Evolutionary conservation across 2,113 vertebrate species (phyloP).

Genomic region (Sceloporus undulatus): DNA sequence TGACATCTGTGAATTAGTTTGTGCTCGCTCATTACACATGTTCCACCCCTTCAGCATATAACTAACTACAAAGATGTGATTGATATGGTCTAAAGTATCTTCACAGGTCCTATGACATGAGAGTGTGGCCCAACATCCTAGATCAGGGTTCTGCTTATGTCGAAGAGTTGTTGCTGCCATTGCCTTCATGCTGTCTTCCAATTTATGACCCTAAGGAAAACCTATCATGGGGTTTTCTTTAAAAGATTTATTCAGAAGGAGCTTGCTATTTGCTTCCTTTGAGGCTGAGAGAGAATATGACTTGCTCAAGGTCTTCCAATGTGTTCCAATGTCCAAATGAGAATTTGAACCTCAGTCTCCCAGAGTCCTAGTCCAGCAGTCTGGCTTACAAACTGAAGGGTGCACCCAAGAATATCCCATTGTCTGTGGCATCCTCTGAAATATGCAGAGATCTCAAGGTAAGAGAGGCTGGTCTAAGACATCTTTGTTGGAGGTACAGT

Average conservation of each 20-base stretch:
- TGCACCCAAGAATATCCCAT: background rate
- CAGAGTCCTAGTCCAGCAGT: no score
- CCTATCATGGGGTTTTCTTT: no score
- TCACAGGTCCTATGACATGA: background rate
- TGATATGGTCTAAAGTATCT: background rate
- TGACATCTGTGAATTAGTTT: no score
- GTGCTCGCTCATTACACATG: background rate
- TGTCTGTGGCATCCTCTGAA: background rate
- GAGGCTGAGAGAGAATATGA: no score
- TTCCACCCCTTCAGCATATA: background rate
- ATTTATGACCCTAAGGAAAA: no score
- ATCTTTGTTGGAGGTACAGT: background rate
- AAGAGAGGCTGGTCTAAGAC: background rate
- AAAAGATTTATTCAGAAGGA: no score
- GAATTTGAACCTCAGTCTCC: no score
- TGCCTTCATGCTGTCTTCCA: no score
- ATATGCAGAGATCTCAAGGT: background rate
- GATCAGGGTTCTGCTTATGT: background rate
- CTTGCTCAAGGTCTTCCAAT: no score
- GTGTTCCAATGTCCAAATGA: no score
- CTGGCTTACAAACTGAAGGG: background rate
- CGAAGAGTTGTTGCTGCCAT: no score
- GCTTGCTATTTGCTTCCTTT: no score
- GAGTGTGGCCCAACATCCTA: background rate
- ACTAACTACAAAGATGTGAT: background rate